Evolutionary conservation across 1,140 invertebrate genomes (phyloP), one percentile per base, ranked within the genome.

Genomic region (Lordiphosa mommai): DNA sequence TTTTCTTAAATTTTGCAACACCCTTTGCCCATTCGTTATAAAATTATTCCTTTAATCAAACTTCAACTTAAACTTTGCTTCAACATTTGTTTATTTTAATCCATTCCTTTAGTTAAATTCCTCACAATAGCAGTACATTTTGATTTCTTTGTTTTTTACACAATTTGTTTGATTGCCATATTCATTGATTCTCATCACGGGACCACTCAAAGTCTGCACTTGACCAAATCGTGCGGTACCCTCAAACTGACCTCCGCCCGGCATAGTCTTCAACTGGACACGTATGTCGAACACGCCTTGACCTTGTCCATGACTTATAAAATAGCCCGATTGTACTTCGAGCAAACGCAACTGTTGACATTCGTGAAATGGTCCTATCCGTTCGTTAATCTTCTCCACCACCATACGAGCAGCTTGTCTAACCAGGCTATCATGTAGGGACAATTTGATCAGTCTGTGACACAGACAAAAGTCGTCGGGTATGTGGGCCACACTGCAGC

Each of bases 401-500:
- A 66, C 1, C 2, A 66, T 51, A 16, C 63, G 63, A 23, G 63
- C 57, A 29, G 63, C 43, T 2, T 41, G 65, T 5, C 50, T 1
- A n/a, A 51, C 65, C 40, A 58, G 16, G 6, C 13, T 14, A 27
- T 68, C 47, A 4, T 47, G 43, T 1, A 17, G 9, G 27, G 63
- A 41, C 3, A 67, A 6, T 20, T 66, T 46, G 10, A 17, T 59
- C 20, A 51, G 53, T 0, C 17, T 16, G 2, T 48, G 38, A 23
- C 65, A 68, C 13, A 40, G 49, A 10, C 65, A 68, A n/a, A 33
- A 68, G n/a, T 67, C 40, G 0, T 46, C 9, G 0, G 61, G 63
- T 7, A 68, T 68, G 10, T 30, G 46, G 0, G 95, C 95, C 33
- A 89, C 85, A 12, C 90, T 74, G 87, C 96, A 97, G 1, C 93